phyloP scores from a whole-genome alignment of 1,140 invertebrate genomes.

The Oncopeltus fasciatus region DNA sequence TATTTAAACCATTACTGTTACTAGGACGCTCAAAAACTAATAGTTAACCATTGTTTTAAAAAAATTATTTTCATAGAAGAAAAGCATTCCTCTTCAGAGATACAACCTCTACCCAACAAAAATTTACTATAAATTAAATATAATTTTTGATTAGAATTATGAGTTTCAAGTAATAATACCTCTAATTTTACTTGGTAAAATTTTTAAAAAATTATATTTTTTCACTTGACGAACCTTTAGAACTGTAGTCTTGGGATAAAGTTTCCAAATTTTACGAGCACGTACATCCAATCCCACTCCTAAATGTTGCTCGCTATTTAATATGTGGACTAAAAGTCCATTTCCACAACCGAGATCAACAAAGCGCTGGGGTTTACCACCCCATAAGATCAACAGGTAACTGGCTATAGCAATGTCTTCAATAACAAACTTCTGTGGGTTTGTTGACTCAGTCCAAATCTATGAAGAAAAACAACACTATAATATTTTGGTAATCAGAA shows the following conservation, averaged over 20 bases:
- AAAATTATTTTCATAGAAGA: too few species aligned
- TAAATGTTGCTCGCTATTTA: constrained; percentile 65
- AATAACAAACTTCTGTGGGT: constrained; percentile 88
- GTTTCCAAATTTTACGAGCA: constrained; percentile 78
- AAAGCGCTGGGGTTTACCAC: constrained; percentile 48
- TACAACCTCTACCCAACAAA: too few species aligned
- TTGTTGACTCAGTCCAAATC: constrained; percentile 80
- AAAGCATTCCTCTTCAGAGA: too few species aligned
- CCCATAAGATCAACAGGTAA: constrained; percentile 74
- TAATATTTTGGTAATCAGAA: background rate
- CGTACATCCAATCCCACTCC: constrained; percentile 84
- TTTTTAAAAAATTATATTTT: too few species aligned
- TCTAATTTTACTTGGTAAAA: too few species aligned
- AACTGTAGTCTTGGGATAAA: constrained; percentile 40
- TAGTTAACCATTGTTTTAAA: too few species aligned
- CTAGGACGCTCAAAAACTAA: too few species aligned
- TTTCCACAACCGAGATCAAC: constrained; percentile 94
- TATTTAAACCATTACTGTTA: too few species aligned
- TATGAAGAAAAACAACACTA: constrained; percentile 28
- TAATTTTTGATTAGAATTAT: too few species aligned
- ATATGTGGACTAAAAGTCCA: constrained; percentile 80
- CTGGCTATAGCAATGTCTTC: constrained; percentile 91
- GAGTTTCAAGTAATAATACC: too few species aligned
- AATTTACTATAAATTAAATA: too few species aligned
- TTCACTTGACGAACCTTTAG: too few species aligned